Percentiles rank a stretch among this genome's conserved stretches.
These are phyloP conservation scores for Capra hircus DNA, from an alignment of 2,113 vertebrate species.

Conservation along the genomic window DNA sequence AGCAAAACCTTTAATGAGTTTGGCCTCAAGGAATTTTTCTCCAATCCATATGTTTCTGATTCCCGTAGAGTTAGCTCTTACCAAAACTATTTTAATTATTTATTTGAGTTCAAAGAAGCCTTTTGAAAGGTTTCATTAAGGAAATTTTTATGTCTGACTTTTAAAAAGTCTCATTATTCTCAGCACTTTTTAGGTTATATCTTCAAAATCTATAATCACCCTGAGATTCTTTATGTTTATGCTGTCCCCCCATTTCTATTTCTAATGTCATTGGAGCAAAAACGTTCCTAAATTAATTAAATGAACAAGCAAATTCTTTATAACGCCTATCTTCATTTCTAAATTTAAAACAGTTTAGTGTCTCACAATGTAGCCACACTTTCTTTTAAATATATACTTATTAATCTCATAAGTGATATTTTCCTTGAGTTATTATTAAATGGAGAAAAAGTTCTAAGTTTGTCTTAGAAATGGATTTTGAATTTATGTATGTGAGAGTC, in stretches of 20 bases:
- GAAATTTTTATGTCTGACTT: not conserved
- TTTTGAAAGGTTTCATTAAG: conserved; percentile 35
- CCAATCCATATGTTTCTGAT: conserved; percentile 65
- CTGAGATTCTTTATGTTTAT: not conserved
- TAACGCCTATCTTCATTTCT: not conserved
- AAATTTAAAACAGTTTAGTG: conserved; percentile 16
- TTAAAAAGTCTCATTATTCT: conserved; percentile 31
- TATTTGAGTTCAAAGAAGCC: conserved; percentile 37
- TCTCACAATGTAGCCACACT: conserved; percentile 32
- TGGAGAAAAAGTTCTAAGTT: conserved; percentile 36
- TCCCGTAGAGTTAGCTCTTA: conserved; percentile 39
- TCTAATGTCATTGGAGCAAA: not conserved
- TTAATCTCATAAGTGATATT: conserved; percentile 44
- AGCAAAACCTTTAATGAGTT: conserved; percentile 63
- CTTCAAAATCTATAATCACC: not conserved
- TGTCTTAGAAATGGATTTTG: conserved; percentile 62
- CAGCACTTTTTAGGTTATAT: not conserved
- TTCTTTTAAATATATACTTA: conserved; percentile 42
- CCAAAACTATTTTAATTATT: conserved; percentile 65
- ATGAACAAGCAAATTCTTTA: not conserved
- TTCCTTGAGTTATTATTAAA: not conserved
- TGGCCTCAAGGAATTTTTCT: conserved; percentile 56
- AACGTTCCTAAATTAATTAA: not conserved
- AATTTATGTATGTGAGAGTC: not conserved
- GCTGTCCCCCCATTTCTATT: not conserved